A percentile compares a stretch with the other conserved stretches of the same genome.
phyloP scores from a whole-genome alignment of 2,113 vertebrate genomes.

The Coryphaenoides rupestris region DNA sequence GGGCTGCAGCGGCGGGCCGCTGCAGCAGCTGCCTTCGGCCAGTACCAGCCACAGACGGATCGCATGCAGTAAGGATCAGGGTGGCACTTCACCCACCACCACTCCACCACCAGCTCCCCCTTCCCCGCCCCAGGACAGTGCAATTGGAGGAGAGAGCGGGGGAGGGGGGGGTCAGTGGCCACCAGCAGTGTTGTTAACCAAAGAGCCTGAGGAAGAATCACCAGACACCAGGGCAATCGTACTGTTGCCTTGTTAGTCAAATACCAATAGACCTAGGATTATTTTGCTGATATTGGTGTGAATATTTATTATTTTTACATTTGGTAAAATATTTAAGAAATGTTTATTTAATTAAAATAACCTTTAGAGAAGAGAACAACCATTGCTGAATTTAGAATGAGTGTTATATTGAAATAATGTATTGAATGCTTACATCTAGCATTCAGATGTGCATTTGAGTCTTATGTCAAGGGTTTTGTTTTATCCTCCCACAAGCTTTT shows the following conservation, averaged over 20 bases:
- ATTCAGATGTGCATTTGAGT: slow-evolving; percentile 47
- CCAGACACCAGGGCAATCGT: slow-evolving; percentile 80
- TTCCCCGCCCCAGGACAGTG: not conserved
- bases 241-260: slow-evolving; percentile 78
- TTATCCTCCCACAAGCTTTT: not conserved
- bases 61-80: slow-evolving; percentile 79
- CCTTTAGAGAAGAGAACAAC: slow-evolving; percentile 31
- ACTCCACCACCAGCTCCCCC: slow-evolving; percentile 12
- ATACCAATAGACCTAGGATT: slow-evolving; percentile 62
- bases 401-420: slow-evolving; percentile 25
- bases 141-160: slow-evolving; percentile 6
- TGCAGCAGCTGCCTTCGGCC: slow-evolving; percentile 80
- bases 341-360: slow-evolving; percentile 35
- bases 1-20: slow-evolving; percentile 81
- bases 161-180: slow-evolving; percentile 14
- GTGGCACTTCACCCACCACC: not conserved
- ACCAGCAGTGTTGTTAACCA: slow-evolving; percentile 38
- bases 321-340: slow-evolving; percentile 34
- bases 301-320: slow-evolving; percentile 68
- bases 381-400: slow-evolving; percentile 28
- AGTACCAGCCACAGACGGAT: slow-evolving; percentile 92
- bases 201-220: slow-evolving; percentile 59
- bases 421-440: slow-evolving; percentile 31
- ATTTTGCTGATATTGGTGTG: slow-evolving; percentile 48
- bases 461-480: slow-evolving; percentile 51